Percentiles rank a stretch among this genome's conserved stretches.
Conservation (phyloP, 2,113 vertebrate species). For the Oceanodroma tethys region DNA sequence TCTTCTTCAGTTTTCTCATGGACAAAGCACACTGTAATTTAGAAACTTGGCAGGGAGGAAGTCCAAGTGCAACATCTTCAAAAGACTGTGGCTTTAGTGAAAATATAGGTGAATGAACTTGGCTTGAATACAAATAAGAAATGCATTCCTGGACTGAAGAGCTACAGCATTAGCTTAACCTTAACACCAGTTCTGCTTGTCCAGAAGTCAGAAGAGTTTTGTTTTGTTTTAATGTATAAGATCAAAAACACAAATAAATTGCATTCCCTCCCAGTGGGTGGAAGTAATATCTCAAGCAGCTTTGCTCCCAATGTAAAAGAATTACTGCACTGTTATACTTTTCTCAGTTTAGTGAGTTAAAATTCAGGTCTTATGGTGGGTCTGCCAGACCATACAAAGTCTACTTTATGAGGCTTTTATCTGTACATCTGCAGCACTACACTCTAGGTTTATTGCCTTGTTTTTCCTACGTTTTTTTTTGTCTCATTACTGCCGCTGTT, state of each 20-base stretch:
- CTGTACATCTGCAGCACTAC: not conserved
- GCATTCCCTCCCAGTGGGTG: not conserved
- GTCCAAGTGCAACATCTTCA: slow-evolving; percentile 49
- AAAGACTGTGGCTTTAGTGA: slow-evolving; percentile 30
- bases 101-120: slow-evolving; percentile 35
- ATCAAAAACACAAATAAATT: slow-evolving; percentile 29
- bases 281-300: not conserved
- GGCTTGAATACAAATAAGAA: slow-evolving; percentile 9
- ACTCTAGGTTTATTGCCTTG: not conserved
- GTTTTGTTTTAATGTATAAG: not conserved
- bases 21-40: slow-evolving; percentile 18
- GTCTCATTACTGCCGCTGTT: not conserved
- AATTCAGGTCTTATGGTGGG: not conserved
- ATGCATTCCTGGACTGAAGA: not conserved
- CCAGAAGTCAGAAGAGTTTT: not conserved
- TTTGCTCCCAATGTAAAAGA: not conserved
- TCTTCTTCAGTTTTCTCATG: slow-evolving; percentile 26
- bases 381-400: not conserved
- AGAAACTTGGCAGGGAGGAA: slow-evolving; percentile 45
- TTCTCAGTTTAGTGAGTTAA: not conserved
- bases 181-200: slow-evolving; percentile 8
- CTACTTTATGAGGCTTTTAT: not conserved
- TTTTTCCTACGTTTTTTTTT: not conserved
- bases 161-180: slow-evolving; percentile 22
- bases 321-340: not conserved